phyloP scores from a whole-genome alignment of 1,140 invertebrate genomes.

The Brevipalpus yothersi region DNA sequence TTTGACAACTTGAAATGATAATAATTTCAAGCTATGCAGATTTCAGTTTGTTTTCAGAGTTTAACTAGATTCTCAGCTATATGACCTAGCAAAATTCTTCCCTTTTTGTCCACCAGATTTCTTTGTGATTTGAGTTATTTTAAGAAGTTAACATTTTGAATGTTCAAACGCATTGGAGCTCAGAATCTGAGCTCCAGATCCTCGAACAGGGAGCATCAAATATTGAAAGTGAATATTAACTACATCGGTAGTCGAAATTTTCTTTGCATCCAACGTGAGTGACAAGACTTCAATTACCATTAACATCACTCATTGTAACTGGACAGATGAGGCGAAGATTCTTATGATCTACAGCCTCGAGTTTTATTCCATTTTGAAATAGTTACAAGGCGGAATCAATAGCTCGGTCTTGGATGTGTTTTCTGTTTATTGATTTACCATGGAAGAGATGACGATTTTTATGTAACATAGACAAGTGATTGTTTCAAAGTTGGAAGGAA shows the following conservation, averaged over 20 bases:
- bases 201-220: constrained; percentile 91
- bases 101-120: no score
- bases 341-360: constrained; percentile 91
- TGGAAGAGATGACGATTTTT: no score
- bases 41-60: no score
- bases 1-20: no score
- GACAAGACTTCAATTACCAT: constrained; percentile 76
- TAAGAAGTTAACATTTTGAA: no score
- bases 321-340: constrained; percentile 88
- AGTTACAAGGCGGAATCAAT: constrained; percentile 50
- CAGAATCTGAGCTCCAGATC: constrained; percentile 14
- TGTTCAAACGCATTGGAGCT: no score
- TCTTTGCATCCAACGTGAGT: constrained; percentile 94
- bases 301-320: constrained; percentile 69
- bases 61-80: no score
- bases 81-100: no score
- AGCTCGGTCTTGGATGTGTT: constrained; percentile 70
- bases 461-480: no score
- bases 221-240: constrained; percentile 74
- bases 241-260: constrained; percentile 92
- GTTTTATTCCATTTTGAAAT: constrained; percentile 61
- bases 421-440: no score
- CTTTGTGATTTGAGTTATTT: no score
- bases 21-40: no score
- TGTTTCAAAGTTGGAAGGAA: constrained; percentile 59